phyloP scores from a whole-genome alignment of 2,113 vertebrate species.

The Microtus montanus region DNA sequence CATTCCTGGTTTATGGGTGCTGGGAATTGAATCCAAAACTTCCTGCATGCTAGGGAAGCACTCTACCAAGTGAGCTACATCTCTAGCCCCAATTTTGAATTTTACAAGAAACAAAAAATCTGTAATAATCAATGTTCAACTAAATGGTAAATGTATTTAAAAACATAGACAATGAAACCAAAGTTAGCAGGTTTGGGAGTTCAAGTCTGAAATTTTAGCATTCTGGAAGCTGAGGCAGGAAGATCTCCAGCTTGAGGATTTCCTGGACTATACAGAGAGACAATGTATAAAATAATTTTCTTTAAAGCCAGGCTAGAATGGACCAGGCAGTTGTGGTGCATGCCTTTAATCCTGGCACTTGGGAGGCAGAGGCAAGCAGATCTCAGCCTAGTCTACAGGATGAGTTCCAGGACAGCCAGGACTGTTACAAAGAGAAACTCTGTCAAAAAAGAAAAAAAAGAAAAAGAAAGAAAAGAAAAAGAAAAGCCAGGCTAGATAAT shows the following conservation, averaged over 20 bases:
- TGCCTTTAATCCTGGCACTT: too few relatives aligned
- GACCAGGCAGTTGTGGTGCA: too few relatives aligned
- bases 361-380: too few relatives aligned
- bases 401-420: too few relatives aligned
- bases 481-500: neutral
- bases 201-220: neutral
- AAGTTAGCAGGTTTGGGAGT: neutral
- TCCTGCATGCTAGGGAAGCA: neutral
- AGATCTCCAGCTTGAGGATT: neutral
- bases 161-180: neutral
- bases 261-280: neutral
- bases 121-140: neutral
- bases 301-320: neutral
- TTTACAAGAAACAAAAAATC: neutral
- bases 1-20: neutral
- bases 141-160: neutral
- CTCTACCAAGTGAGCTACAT: neutral
- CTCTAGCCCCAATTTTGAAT: neutral
- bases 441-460: too few relatives aligned
- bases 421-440: too few relatives aligned
- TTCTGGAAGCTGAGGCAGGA: neutral
- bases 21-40: neutral
- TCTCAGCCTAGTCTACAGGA: too few relatives aligned
- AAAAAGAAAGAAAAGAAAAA: accelerated
- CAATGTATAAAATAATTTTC: neutral